Base-by-base conservation (phyloP, 2,888 invertebrate species). In the Neocrepidodera transversa region DNA sequence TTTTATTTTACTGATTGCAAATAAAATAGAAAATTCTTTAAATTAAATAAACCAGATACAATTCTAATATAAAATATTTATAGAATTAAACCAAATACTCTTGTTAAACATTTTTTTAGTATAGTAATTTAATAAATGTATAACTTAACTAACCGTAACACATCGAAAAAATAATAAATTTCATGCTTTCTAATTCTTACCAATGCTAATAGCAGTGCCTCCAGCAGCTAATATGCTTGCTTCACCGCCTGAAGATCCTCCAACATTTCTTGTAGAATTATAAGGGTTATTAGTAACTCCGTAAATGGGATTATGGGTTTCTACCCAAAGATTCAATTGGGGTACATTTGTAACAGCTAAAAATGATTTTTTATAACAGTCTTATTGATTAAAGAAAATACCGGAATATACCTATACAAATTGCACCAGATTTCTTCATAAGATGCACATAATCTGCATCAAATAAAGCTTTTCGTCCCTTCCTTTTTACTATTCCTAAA, bases 241-340 rank as follows among this genome's bases (percentile, higher is more conserved):
- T 80, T 95, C 94, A 1, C 93, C 93, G 28, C 97, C 97, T 61
- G 95, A 95, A 65, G 96, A 97, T 40, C 97, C 98, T 10, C 97
- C 97, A 1, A 89, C 88, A 0, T 88, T 93, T 62, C 93, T 85
- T 0, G 91, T 88, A 0, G 87, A 84, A 79, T 97, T 89, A 78
- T 97, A 96, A 0, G 97, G 95, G 82, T 98, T 98, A 72, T 86
- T 87, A 0, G 97, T 94, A 74, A 90, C 85, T 0, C 98, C 97
- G 76, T 90, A 92, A 49, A 97, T 76, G 72, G 88, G 89, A 81
- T 97, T 98, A 58, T 91, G 86, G 0, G 93, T 88, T 80, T 97
- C 97, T 76, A 86, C 86, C 89, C 97, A 97, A 80, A 95, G 86
- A 80, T 96, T 97, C 28, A 96, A 82, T 80, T 97, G 96, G 0